phyloP scores from a whole-genome alignment of 2,113 vertebrate genomes.

The Pomatorhinus ruficollis region DNA sequence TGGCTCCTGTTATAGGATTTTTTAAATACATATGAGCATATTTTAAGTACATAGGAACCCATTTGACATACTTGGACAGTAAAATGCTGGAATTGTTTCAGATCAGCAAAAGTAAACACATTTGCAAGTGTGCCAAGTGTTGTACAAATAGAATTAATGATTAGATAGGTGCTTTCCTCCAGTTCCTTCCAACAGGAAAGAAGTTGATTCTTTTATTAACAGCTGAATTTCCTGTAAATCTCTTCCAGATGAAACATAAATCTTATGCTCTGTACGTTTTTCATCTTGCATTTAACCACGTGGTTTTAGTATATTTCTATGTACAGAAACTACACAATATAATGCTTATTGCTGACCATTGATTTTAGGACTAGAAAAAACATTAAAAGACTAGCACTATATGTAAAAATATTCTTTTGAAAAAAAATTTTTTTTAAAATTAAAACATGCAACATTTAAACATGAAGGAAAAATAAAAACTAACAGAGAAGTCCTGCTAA shows the following conservation, averaged over 20 bases:
- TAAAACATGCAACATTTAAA: not conserved
- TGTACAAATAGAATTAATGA: not conserved
- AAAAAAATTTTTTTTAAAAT: not conserved
- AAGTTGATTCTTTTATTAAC: not conserved
- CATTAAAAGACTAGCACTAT: not conserved
- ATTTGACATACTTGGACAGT: not conserved
- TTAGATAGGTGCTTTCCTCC: not conserved
- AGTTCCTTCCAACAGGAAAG: not conserved
- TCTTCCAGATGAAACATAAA: not conserved
- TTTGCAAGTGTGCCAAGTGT: not conserved
- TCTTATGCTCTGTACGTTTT: not conserved
- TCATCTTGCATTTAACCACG: not conserved
- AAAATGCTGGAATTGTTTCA: not conserved
- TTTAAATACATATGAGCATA: not conserved
- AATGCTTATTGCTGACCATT: not conserved
- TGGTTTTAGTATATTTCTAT: not conserved
- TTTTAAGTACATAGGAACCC: not conserved
- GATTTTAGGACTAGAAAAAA: not conserved
- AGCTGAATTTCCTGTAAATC: not conserved
- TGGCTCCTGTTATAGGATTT: not conserved
- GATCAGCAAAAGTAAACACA: not conserved
- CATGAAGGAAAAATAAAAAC: not conserved
- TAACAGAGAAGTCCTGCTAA: not conserved
- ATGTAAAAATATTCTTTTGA: not conserved
- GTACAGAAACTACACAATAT: not conserved